phyloP scores from a whole-genome alignment of 2,888 invertebrate genomes.

The Torymus auratus region DNA sequence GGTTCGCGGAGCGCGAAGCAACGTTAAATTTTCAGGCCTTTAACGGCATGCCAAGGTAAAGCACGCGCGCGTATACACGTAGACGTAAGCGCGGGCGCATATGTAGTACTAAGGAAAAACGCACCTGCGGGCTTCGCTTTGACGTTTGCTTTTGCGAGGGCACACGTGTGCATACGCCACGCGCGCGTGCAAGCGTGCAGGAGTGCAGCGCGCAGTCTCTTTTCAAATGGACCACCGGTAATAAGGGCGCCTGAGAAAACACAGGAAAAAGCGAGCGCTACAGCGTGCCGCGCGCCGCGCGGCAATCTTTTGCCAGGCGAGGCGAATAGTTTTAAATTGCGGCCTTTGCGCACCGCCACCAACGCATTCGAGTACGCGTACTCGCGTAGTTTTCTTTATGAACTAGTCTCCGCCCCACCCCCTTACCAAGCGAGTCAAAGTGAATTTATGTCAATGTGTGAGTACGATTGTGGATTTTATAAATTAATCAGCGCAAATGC shows the following conservation, averaged over 20 bases:
- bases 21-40: conserved; percentile 35
- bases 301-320: conserved; percentile 37
- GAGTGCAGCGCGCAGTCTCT: not conserved
- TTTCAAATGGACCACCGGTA: conserved; percentile 40
- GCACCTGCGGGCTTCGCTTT: conserved; percentile 15
- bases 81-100: too few species aligned
- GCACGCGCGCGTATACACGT: not conserved
- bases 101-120: conserved; percentile 24
- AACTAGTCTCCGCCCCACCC: too few species aligned
- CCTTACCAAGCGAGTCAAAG: too few species aligned
- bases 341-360: too few species aligned
- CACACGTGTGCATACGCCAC: not conserved
- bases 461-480: too few species aligned
- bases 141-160: conserved; percentile 39
- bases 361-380: too few species aligned
- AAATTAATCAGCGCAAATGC: too few species aligned
- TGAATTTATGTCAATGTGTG: too few species aligned
- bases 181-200: not conserved
- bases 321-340: conserved; percentile 35
- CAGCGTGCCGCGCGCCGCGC: not conserved
- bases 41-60: not conserved
- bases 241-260: conserved; percentile 23
- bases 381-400: too few species aligned
- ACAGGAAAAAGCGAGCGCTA: not conserved
- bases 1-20: conserved; percentile 9